Evolutionary conservation across 1,140 invertebrate species (phyloP).

Genomic region (Camponotus floridanus): DNA sequence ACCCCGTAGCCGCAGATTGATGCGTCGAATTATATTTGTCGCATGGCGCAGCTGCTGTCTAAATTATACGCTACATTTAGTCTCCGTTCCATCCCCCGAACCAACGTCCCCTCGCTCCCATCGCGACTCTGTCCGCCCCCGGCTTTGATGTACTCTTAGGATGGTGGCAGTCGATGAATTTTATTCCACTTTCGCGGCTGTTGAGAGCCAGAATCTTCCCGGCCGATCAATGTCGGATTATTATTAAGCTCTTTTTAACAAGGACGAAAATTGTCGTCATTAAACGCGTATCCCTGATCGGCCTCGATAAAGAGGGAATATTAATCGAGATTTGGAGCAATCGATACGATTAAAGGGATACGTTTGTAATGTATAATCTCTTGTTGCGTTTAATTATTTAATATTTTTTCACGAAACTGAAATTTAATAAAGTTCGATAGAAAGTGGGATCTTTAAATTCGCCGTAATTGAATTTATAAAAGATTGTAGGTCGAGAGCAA

Average conservation of each 20-base stretch:
- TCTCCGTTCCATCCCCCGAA: constrained; percentile 67
- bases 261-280: constrained; percentile 23
- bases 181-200: constrained; percentile 79
- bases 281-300: neutral
- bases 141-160: constrained; percentile 81
- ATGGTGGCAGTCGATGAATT: constrained; percentile 77
- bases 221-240: constrained; percentile 61
- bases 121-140: constrained; percentile 60
- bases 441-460: neutral
- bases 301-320: neutral
- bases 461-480: too few species aligned
- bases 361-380: constrained; percentile 1
- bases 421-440: neutral
- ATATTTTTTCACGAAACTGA: neutral
- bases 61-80: constrained; percentile 85
- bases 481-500: neutral
- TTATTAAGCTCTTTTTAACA: constrained; percentile 59
- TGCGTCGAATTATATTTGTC: constrained; percentile 84
- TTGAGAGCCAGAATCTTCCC: constrained; percentile 47
- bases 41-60: constrained; percentile 79
- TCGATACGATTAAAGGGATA: neutral
- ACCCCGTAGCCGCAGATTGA: constrained; percentile 83
- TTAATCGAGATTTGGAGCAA: neutral
- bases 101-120: constrained; percentile 58
- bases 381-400: neutral